phyloP scores from a whole-genome alignment of 2,797 vertebrate genomes.

The Cyprinodon diabolis region DNA sequence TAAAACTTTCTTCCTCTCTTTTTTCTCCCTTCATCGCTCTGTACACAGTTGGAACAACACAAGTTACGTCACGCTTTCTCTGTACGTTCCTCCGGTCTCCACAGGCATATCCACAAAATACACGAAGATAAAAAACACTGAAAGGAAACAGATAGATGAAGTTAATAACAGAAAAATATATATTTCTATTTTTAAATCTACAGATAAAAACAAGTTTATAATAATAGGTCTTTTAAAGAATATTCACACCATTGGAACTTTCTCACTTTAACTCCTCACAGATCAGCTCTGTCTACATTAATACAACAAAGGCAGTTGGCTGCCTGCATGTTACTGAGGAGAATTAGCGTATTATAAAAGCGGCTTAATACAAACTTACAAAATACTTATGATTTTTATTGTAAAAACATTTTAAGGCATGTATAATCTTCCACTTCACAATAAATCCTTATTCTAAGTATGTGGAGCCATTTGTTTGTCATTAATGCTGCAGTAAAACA shows the following conservation, averaged over 20 bases:
- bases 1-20: conserved; percentile 69
- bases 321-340: too few relatives aligned
- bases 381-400: too few relatives aligned
- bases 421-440: background rate
- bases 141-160: conserved; percentile 45
- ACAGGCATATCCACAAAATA: conserved; percentile 47
- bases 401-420: too few relatives aligned
- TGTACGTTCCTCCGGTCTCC: conserved; percentile 53
- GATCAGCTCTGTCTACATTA: too few relatives aligned
- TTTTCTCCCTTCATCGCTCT: conserved; percentile 64
- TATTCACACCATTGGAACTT: background rate
- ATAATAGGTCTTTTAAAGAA: background rate
- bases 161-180: conserved; percentile 33
- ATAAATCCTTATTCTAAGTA: too few relatives aligned
- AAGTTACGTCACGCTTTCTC: conserved; percentile 50
- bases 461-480: too few relatives aligned
- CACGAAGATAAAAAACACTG: conserved; percentile 54
- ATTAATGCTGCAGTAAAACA: too few relatives aligned
- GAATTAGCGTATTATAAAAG: too few relatives aligned
- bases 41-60: conserved; percentile 59
- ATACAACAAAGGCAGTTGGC: too few relatives aligned
- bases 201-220: background rate
- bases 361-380: too few relatives aligned
- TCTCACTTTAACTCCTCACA: too few relatives aligned
- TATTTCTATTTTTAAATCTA: background rate